Evolutionary conservation across 2,113 vertebrate genomes (phyloP).

Genomic region (Tetrax tetrax): DNA sequence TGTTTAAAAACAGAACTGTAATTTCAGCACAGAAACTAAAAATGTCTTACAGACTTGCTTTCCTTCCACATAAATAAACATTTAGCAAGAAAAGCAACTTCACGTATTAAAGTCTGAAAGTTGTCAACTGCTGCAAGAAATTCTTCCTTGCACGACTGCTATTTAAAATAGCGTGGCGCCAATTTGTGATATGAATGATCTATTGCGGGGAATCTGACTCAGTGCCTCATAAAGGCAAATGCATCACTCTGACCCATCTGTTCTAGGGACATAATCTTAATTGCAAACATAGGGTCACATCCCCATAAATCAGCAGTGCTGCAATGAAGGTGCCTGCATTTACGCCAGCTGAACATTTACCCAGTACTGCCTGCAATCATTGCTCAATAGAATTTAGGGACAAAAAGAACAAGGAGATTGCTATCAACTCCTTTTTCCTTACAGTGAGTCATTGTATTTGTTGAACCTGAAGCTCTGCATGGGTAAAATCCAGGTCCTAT

Average conservation of each 20-base stretch:
- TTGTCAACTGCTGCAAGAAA: conserved; percentile 41
- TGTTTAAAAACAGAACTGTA: conserved; percentile 47
- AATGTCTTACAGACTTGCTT: background rate
- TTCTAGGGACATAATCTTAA: conserved; percentile 40
- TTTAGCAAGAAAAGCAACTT: conserved; percentile 3
- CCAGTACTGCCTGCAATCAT: background rate
- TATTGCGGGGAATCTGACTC: background rate
- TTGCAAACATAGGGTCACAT: conserved; percentile 65
- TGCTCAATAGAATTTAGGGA: background rate
- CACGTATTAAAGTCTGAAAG: background rate
- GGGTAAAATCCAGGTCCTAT: background rate
- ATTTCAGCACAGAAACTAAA: conserved; percentile 41
- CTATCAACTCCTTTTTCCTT: background rate
- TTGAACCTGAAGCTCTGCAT: background rate
- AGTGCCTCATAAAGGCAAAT: conserved; percentile 18
- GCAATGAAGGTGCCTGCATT: conserved; percentile 8
- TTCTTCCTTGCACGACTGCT: background rate
- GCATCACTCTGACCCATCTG: conserved; percentile 55
- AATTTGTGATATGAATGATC: background rate
- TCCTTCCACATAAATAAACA: conserved; percentile 2
- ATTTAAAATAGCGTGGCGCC: background rate
- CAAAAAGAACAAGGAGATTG: background rate
- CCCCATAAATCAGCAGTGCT: conserved; percentile 33
- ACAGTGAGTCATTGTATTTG: background rate
- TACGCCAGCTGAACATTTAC: background rate